Conservation (phyloP, 2,797 vertebrate species). For the Telmatherina bonti region DNA sequence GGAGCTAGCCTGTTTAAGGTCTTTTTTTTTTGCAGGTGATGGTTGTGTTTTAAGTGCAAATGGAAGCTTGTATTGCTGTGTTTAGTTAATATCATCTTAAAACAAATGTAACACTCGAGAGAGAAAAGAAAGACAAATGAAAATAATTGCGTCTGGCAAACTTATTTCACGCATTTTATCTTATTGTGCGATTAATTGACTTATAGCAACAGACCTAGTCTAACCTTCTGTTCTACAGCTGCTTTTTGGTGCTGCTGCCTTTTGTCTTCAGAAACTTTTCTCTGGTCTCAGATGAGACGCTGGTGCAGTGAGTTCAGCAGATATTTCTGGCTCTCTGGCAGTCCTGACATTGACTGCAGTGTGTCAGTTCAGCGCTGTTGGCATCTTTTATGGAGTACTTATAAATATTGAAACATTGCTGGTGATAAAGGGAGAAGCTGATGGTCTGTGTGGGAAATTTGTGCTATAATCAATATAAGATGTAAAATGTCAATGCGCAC, state of each 20-base stretch:
- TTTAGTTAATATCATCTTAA: too few relatives aligned
- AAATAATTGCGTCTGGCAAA: too few relatives aligned
- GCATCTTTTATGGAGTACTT: conserved; percentile 51
- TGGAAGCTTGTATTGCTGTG: too few relatives aligned
- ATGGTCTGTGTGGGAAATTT: background rate
- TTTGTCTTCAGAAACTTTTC: conserved; percentile 22
- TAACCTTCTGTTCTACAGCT: too few relatives aligned
- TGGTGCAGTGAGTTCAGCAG: conserved; percentile 73
- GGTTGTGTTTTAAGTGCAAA: too few relatives aligned
- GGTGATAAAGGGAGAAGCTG: conserved; percentile 24
- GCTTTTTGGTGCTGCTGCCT: conserved; percentile 7
- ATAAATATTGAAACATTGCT: conserved; percentile 50
- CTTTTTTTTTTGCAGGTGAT: too few relatives aligned
- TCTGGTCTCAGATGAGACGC: conserved; percentile 40
- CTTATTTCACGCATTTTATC: too few relatives aligned
- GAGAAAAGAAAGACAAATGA: too few relatives aligned
- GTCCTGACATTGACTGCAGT: conserved; percentile 43
- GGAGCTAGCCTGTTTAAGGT: too few relatives aligned
- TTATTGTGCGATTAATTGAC: too few relatives aligned
- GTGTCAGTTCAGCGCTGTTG: conserved; percentile 51
- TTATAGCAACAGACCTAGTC: too few relatives aligned
- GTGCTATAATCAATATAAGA: background rate
- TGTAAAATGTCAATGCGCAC: background rate
- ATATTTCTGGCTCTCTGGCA: conserved; percentile 56
- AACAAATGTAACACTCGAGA: too few relatives aligned